These are phyloP conservation scores for Gavialis gangeticus DNA, from an alignment of 2,113 vertebrate species.

Conservation along the genomic window DNA sequence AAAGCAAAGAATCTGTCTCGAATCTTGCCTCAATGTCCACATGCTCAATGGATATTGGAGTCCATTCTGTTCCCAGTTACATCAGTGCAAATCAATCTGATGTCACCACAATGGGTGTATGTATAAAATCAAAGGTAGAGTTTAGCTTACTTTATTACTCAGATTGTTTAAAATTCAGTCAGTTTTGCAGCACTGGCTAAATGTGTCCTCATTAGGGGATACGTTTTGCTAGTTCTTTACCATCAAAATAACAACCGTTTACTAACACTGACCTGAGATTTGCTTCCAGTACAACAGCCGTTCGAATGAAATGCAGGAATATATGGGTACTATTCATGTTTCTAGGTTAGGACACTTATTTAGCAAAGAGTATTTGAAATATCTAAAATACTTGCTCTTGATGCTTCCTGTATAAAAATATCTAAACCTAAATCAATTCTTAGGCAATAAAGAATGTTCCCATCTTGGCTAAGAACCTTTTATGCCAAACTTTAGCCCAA, in stretches of 20 bases:
- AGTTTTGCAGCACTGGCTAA: slow-evolving; percentile 30
- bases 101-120: not conserved
- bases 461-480: not conserved
- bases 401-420: slow-evolving; percentile 27
- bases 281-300: slow-evolving; percentile 7
- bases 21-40: not conserved
- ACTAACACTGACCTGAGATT: slow-evolving; percentile 12
- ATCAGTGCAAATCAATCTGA: not conserved
- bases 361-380: slow-evolving; percentile 41
- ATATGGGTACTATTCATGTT: slow-evolving; percentile 9
- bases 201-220: slow-evolving; percentile 22
- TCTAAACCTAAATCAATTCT: not conserved
- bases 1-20: not conserved
- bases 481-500: not conserved
- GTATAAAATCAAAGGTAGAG: slow-evolving; percentile 7
- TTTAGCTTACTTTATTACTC: not conserved
- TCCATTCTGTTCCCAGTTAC: slow-evolving; percentile 26
- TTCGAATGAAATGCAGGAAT: not conserved
- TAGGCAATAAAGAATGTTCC: not conserved
- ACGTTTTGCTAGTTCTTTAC: slow-evolving; percentile 50
- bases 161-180: slow-evolving; percentile 25
- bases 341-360: slow-evolving; percentile 39
- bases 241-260: slow-evolving; percentile 45
- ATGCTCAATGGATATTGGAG: slow-evolving; percentile 8
- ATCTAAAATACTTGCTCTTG: slow-evolving; percentile 19